Conservation (phyloP, 2,113 vertebrate species). For the Seriola rivoliana region DNA sequence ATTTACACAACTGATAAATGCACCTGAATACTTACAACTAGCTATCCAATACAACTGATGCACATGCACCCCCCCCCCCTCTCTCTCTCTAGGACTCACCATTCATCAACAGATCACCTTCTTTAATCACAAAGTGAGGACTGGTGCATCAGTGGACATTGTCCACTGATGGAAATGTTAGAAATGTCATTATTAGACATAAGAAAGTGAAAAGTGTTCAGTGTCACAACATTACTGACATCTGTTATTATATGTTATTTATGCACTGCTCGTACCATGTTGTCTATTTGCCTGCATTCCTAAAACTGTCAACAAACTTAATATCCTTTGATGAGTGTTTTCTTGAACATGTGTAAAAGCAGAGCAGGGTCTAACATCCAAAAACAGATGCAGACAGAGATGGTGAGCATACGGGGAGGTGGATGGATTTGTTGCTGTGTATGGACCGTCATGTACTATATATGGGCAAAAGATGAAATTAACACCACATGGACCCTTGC, state of each 20-base stretch:
- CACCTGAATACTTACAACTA: constrained; percentile 35
- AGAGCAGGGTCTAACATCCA: background rate
- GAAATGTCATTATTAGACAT: background rate
- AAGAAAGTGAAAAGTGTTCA: background rate
- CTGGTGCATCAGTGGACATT: background rate
- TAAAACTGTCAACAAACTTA: background rate
- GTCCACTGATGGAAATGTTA: background rate
- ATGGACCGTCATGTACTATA: background rate
- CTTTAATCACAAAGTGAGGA: constrained; percentile 50
- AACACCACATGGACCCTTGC: background rate
- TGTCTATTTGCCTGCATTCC: background rate
- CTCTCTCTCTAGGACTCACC: constrained; percentile 19
- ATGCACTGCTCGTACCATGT: background rate
- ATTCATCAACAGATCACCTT: constrained; percentile 51
- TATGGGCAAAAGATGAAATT: background rate
- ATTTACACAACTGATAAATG: constrained; percentile 52
- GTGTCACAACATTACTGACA: background rate
- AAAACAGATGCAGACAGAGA: background rate
- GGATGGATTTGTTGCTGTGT: background rate
- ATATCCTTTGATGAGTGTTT: background rate
- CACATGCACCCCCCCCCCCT: background rate
- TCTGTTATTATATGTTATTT: background rate
- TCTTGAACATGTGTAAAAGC: background rate
- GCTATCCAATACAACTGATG: constrained; percentile 13
- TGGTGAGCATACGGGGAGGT: background rate